Conservation (phyloP, 2,797 vertebrate genomes). For the Glyptemys insculpta region DNA sequence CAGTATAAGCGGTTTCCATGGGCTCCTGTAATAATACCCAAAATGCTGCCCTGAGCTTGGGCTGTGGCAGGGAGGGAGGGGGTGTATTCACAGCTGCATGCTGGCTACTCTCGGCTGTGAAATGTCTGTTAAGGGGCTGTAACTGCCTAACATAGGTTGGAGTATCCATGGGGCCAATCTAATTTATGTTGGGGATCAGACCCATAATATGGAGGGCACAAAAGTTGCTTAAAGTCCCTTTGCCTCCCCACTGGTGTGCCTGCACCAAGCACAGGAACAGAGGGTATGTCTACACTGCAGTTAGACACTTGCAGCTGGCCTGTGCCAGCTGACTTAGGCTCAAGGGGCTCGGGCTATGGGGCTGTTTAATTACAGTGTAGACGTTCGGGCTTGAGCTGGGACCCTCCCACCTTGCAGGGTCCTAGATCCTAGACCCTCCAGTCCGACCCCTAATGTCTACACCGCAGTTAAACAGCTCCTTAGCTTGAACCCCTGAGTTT, state of each 20-base stretch:
- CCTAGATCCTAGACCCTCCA: too few species aligned
- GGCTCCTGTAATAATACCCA: not conserved
- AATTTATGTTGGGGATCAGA: not conserved
- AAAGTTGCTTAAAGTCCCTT: conserved; percentile 38
- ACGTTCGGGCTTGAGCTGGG: too few species aligned
- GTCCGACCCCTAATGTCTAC: too few species aligned
- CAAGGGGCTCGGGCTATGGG: too few species aligned
- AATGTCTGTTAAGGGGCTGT: not conserved
- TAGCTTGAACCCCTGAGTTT: too few species aligned
- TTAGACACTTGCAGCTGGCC: too few species aligned
- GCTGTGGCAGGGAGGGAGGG: not conserved
- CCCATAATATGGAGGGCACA: not conserved
- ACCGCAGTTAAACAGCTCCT: too few species aligned
- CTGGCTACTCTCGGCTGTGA: not conserved
- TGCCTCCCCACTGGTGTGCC: not conserved
- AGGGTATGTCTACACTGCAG: not conserved
- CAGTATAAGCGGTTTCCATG: not conserved
- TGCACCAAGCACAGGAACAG: not conserved
- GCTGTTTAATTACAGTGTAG: too few species aligned
- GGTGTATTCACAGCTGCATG: not conserved
- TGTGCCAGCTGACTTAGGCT: too few species aligned
- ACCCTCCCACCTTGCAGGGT: too few species aligned
- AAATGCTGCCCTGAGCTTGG: not conserved
- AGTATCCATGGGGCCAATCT: not conserved
- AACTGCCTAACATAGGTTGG: not conserved